Evolutionary conservation across 2,888 invertebrate genomes (phyloP).

Genomic region (Leptopilina myrica): DNA sequence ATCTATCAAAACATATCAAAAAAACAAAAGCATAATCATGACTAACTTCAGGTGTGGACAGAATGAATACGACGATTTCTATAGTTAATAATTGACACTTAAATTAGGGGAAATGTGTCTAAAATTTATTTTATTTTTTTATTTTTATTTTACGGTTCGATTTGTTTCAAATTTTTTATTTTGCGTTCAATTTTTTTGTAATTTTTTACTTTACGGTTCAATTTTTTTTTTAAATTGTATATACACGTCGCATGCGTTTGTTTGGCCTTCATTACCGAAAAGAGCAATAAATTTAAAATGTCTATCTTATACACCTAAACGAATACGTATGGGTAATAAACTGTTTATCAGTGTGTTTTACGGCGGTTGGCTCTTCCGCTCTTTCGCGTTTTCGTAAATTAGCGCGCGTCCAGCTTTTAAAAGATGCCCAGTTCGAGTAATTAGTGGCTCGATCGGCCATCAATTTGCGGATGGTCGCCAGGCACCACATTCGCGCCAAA

Average conservation of each 20-base stretch:
- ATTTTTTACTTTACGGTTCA: background rate
- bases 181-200: too few species aligned
- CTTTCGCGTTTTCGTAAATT: conserved; percentile 54
- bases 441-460: conserved; percentile 69
- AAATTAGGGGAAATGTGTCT: too few species aligned
- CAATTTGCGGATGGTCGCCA: conserved; percentile 65
- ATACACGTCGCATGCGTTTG: background rate
- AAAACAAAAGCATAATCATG: too few species aligned
- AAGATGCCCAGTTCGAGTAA: conserved; percentile 66
- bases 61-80: too few species aligned
- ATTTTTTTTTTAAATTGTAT: background rate
- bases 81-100: too few species aligned
- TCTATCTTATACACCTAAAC: conserved; percentile 6
- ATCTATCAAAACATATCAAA: too few species aligned
- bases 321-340: conserved; percentile 23
- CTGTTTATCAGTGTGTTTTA: conserved; percentile 37
- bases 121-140: too few species aligned
- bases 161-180: too few species aligned
- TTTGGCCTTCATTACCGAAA: background rate
- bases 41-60: too few species aligned
- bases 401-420: conserved; percentile 64
- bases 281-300: conserved; percentile 12
- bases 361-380: conserved; percentile 25
- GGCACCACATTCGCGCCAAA: conserved; percentile 29
- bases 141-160: too few species aligned